A percentile compares a stretch with the other conserved stretches of the same genome.
These are phyloP conservation scores for Amphipyra tragopoginis DNA, from an alignment of 2,888 invertebrate genomes.

Conservation along the genomic window DNA sequence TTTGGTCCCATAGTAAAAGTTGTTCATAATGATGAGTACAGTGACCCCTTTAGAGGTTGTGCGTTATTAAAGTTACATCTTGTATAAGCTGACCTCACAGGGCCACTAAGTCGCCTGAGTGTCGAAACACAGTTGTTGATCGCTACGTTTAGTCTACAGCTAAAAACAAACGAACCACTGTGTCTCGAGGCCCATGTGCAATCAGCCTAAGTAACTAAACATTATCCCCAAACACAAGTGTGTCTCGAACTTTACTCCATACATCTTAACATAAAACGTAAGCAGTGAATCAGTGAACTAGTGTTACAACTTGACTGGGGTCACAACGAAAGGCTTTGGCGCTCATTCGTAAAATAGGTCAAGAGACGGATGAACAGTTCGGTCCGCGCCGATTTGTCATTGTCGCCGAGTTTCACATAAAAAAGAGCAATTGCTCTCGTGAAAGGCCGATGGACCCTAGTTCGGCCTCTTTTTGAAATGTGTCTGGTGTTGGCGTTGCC, in stretches of 20 bases:
- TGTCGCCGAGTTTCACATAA: slow-evolving; percentile 53
- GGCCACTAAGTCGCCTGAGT: too few species aligned
- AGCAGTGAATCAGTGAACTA: slow-evolving; percentile 44
- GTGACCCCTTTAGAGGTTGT: too few species aligned
- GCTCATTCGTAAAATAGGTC: slow-evolving; percentile 67
- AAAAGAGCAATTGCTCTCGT: slow-evolving; percentile 54
- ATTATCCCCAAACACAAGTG: slow-evolving; percentile 6
- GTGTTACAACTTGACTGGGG: slow-evolving; percentile 41
- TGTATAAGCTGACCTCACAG: too few species aligned
- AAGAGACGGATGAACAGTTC: slow-evolving; percentile 65
- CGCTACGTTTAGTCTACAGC: too few species aligned
- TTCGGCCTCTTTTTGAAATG: slow-evolving; percentile 46
- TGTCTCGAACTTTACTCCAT: slow-evolving; percentile 25
- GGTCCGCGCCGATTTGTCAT: slow-evolving; percentile 60
- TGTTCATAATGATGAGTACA: too few species aligned
- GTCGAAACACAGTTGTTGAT: too few species aligned
- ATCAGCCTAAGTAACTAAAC: too few species aligned
- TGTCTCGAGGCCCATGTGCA: too few species aligned
- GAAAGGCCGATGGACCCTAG: slow-evolving; percentile 22
- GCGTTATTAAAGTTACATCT: too few species aligned
- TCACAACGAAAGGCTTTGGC: slow-evolving; percentile 58
- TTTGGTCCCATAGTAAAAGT: too few species aligned
- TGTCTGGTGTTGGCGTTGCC: slow-evolving; percentile 28
- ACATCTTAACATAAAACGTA: slow-evolving; percentile 28
- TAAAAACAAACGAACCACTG: too few species aligned